Percentiles rank a stretch among this genome's conserved stretches.
Evolutionary conservation across 2,797 vertebrate genomes (phyloP).

Genomic region (Mallotus villosus): DNA sequence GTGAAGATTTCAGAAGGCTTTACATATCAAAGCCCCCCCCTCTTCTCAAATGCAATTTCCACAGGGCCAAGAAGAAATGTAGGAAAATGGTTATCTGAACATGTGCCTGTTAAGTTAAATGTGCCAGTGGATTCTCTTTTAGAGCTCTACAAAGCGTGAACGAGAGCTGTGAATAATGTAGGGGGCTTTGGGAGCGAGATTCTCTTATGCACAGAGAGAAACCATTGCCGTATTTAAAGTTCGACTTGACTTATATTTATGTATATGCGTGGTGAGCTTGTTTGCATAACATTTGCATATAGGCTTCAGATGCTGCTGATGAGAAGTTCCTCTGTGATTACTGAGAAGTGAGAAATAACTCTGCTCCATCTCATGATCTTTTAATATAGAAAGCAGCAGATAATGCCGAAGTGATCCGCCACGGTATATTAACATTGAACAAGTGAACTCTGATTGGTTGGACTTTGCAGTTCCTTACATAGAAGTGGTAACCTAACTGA

Average conservation of each 20-base stretch:
- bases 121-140: slow-evolving; percentile 2
- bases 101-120: slow-evolving; percentile 11
- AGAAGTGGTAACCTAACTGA: no score
- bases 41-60: background rate
- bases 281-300: background rate
- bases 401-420: background rate
- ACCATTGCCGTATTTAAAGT: background rate
- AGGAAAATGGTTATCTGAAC: slow-evolving; percentile 6
- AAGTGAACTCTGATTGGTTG: no score
- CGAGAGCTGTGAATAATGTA: slow-evolving; percentile 6
- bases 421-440: background rate
- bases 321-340: background rate
- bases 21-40: slow-evolving; percentile 9
- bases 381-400: background rate
- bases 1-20: background rate
- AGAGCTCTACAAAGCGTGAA: background rate
- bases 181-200: background rate
- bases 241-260: background rate
- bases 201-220: slow-evolving; percentile 9
- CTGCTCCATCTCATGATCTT: background rate
- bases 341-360: background rate
- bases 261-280: background rate
- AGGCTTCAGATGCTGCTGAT: background rate
- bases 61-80: slow-evolving; percentile 1
- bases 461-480: no score